These are phyloP conservation scores for Catharus minimus DNA, from an alignment of 2,113 vertebrate species.

Conservation along the genomic window DNA sequence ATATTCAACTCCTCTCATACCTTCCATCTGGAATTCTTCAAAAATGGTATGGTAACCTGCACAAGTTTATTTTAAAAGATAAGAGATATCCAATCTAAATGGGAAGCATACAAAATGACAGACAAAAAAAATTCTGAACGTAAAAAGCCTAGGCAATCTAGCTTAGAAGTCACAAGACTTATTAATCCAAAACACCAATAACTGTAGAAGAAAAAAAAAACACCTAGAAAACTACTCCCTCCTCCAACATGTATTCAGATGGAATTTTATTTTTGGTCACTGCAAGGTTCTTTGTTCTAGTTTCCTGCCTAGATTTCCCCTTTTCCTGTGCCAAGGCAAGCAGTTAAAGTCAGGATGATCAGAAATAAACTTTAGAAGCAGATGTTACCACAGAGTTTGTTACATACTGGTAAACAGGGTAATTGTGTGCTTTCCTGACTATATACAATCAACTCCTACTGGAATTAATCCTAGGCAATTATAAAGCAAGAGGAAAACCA, in stretches of 20 bases:
- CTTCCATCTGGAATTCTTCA: neutral
- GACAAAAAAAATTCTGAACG: neutral
- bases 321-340: slow-evolving; percentile 24
- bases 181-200: neutral
- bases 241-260: neutral
- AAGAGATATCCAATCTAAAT: neutral
- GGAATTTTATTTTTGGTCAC: slow-evolving; percentile 31
- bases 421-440: neutral
- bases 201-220: neutral
- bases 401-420: neutral
- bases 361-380: slow-evolving; percentile 48
- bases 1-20: accelerated
- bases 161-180: neutral
- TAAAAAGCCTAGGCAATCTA: neutral
- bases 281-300: slow-evolving; percentile 36
- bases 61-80: neutral
- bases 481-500: neutral
- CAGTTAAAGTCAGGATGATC: slow-evolving; percentile 25
- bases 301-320: slow-evolving; percentile 57
- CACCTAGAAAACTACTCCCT: neutral
- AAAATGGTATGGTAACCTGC: neutral
- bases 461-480: neutral
- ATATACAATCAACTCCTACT: neutral
- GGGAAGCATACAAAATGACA: neutral
- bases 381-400: neutral